These are phyloP conservation scores for Spatulosminthurus flaviceps DNA, from an alignment of 2,888 invertebrate species.

Conservation along the genomic window DNA sequence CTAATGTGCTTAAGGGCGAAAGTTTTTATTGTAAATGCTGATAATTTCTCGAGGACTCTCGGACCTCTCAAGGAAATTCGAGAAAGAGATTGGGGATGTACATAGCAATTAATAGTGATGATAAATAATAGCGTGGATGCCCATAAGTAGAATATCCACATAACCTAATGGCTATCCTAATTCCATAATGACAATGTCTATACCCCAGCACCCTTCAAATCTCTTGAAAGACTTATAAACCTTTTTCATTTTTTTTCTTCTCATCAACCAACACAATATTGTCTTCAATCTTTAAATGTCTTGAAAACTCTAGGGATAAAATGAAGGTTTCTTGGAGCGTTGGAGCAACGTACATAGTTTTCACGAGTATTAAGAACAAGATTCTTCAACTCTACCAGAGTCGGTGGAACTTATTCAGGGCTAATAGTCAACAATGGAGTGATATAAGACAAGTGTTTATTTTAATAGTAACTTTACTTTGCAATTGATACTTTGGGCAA, in stretches of 20 bases:
- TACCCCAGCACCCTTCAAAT: not conserved
- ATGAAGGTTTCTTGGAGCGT: too few relatives aligned
- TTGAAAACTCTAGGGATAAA: too few relatives aligned
- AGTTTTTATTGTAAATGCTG: not conserved
- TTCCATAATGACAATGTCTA: constrained; percentile 30
- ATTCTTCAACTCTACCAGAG: too few relatives aligned
- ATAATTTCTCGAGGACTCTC: constrained; percentile 10
- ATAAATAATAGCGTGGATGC: constrained; percentile 41
- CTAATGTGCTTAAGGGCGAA: too few relatives aligned
- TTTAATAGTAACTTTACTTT: not conserved
- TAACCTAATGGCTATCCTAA: constrained; percentile 24
- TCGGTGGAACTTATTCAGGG: too few relatives aligned
- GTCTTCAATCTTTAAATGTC: too few relatives aligned
- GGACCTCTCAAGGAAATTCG: not conserved
- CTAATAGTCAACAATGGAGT: not conserved
- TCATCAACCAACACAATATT: not conserved
- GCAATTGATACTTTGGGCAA: too few relatives aligned
- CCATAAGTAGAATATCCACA: constrained; percentile 28
- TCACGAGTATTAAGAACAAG: too few relatives aligned
- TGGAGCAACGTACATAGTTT: too few relatives aligned
- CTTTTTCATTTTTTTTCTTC: not conserved
- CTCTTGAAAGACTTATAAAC: not conserved
- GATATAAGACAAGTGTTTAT: not conserved
- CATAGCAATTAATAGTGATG: constrained; percentile 43
- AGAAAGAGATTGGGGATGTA: not conserved